These are phyloP conservation scores for Pterocles gutturalis DNA, from an alignment of 2,113 vertebrate genomes.

Conservation along the genomic window DNA sequence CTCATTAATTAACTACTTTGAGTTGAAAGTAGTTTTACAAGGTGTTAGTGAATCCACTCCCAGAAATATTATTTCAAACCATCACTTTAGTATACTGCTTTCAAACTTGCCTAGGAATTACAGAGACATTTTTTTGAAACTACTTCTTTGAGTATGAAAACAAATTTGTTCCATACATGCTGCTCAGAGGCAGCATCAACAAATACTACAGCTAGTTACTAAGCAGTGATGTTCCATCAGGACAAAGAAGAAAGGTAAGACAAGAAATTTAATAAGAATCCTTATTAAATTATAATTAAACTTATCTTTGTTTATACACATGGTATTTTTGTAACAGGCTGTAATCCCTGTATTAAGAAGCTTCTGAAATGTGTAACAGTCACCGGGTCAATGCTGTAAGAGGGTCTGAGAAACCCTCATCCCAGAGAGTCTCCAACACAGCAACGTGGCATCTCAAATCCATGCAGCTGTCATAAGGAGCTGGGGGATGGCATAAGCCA, in stretches of 20 bases:
- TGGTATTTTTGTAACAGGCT: background rate
- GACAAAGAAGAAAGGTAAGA: background rate
- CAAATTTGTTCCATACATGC: background rate
- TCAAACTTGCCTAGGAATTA: background rate
- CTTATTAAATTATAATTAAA: slow-evolving; percentile 13
- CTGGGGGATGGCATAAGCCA: background rate
- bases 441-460: background rate
- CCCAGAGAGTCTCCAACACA: background rate
- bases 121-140: background rate
- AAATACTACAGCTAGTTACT: background rate
- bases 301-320: background rate
- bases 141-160: background rate
- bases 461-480: fast-evolving
- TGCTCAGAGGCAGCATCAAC: background rate
- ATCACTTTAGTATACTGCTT: background rate
- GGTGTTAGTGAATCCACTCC: background rate
- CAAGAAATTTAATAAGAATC: background rate
- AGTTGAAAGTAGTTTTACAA: background rate
- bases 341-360: background rate
- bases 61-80: background rate
- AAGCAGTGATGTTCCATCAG: background rate
- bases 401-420: background rate
- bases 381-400: background rate
- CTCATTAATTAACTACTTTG: background rate
- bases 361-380: background rate